phyloP scores from a whole-genome alignment of 2,797 vertebrate species.

The Enteromius anoplus region DNA sequence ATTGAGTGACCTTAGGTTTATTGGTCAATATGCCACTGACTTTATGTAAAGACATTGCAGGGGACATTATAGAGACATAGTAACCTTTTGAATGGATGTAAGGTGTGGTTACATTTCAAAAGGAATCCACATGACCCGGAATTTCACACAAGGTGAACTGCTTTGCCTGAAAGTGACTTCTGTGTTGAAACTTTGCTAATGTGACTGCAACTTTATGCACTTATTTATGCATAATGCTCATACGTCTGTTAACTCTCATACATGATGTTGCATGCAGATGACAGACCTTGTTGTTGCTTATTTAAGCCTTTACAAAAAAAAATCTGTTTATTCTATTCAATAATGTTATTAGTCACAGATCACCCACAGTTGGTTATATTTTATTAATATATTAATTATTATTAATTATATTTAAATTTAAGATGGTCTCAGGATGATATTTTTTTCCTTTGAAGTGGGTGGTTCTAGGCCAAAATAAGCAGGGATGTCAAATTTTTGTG shows the following conservation, averaged over 20 bases:
- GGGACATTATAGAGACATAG: not conserved
- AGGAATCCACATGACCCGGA: not conserved
- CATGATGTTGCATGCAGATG: conserved; percentile 10
- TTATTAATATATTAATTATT: not conserved
- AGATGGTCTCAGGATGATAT: not conserved
- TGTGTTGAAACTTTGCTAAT: not conserved
- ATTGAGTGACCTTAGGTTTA: not conserved
- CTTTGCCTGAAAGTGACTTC: not conserved
- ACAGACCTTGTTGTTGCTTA: conserved; percentile 4
- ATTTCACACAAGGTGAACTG: not conserved
- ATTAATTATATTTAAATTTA: not conserved
- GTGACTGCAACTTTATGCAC: not conserved
- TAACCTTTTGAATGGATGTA: conserved; percentile 17
- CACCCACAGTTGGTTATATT: not conserved
- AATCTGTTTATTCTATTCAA: not conserved
- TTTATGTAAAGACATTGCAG: conserved; percentile 9
- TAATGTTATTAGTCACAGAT: not conserved
- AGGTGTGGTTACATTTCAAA: not conserved
- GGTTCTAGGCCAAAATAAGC: not conserved
- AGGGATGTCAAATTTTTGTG: not conserved
- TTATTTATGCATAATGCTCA: not conserved
- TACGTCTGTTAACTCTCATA: not conserved
- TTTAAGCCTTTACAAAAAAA: not conserved
- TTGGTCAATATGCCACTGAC: not conserved
- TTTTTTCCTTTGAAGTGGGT: not conserved